Evolutionary conservation across 1,140 invertebrate genomes (phyloP), one percentile per base, ranked within the genome.

Genomic region (Cephus cinctus): DNA sequence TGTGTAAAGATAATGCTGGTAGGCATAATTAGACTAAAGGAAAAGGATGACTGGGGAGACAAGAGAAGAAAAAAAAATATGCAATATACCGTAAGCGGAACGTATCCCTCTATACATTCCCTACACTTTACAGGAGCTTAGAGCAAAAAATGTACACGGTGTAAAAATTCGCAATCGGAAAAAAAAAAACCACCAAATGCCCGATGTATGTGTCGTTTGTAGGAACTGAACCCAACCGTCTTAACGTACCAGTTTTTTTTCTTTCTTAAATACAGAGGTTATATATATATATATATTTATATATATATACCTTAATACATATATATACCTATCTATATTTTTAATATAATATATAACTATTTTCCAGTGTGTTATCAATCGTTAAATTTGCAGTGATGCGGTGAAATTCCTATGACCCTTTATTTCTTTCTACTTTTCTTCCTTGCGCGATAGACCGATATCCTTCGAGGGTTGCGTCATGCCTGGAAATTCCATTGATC

Each of bases 221-320:
- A 69, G 66, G 66, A 69, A 69, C 66, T 69, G 56, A 69, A 69
- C 52, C 47, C 57, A 69, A 64, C 52, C 54, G 51, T 52, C 42
- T 63, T 57, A 55, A 55, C 36, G 43, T 43, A n/a, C n/a, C n/a
- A n/a, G n/a, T n/a, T n/a, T n/a, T n/a, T n/a, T n/a, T n/a, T n/a
- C n/a, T n/a, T n/a, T n/a, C 47, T 59, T 59, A 59, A 56, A 59
- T 59, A 59, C 36, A 52, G 41, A 41, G 36, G 52, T 36, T 39
- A 19, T 23, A 59, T 30, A 42, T 54, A 23, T 43, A 36, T 43
- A 20, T 21, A 23, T 49, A 14, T 20, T 53, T 21, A 12, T 9
- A n/a, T n/a, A n/a, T n/a, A n/a, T n/a, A n/a, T n/a, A n/a, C n/a
- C n/a, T n/a, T n/a, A n/a, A n/a, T n/a, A n/a, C n/a, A n/a, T n/a